Base-by-base conservation (phyloP, 2,797 vertebrate species). In the Nyctibius grandis region DNA sequence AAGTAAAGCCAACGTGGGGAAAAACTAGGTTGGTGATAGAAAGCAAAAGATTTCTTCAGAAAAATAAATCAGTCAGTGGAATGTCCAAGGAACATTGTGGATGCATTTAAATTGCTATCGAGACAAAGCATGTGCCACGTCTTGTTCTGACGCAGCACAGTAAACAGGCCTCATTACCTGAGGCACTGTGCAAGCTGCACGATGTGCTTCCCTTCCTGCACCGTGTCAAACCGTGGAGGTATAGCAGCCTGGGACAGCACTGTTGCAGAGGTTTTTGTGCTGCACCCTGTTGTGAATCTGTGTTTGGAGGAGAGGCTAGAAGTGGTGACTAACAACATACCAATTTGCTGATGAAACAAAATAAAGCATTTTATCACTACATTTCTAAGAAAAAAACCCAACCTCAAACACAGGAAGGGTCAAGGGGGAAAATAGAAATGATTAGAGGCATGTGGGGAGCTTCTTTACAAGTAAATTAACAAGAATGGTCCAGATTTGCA, bases 371-470 rank as follows among this genome's bases (percentile, higher is more conserved):
- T 95, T 86, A 45, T 91, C 67, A 36, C 70, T 65, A 53, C 11
- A 3, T 70, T 84, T 95, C 76, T 67, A 22, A 79, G 91, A 95
- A 56, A 57, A 80, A 95, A 96, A 59, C 54, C 60, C 91, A 91
- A 20, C 51, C 77, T 85, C 82, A 59, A 76, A 74, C 51, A 36
- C 75, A 53, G 80, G 40, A 94, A 95, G 42, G 94, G 96, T 96
- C 96, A 96, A 96, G 83, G 84, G 95, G 91, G 94, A 93, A 95
- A 94, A 96, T 87, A 65, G 95, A 79, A 96, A 70, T 95, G 79
- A 97, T 96, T 95, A 95, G 94, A 88, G 80, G 88, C 91, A 83
- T 96, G 89, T 89, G 83, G 93, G 80, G 85, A 91, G 88, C 91
- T 95, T 89, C 90, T 97, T 91, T 89, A 74, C 40, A 64, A 95